phyloP scores from a whole-genome alignment of 2,113 vertebrate species.

The Cranoglanis bouderius region DNA sequence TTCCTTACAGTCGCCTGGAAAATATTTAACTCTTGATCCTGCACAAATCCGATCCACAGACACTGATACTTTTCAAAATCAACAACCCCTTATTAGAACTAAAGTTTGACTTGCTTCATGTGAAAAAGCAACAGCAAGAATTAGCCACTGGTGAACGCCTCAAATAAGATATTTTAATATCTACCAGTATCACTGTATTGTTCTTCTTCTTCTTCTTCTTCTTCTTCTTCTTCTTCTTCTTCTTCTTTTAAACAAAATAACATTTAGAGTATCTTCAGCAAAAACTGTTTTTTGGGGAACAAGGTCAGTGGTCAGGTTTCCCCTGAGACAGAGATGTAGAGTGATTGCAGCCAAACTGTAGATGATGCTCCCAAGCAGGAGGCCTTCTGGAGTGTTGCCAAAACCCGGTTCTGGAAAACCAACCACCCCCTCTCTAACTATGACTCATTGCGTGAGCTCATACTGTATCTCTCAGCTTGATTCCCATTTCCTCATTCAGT shows the following conservation, averaged over 20 bases:
- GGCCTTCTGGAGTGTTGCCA: conserved; percentile 72
- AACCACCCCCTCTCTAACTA: conserved; percentile 51
- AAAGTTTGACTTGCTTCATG: conserved; percentile 8
- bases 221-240: background rate
- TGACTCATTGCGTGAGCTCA: conserved; percentile 48
- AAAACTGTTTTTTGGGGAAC: background rate
- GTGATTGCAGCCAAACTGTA: conserved; percentile 50
- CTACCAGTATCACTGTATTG: background rate
- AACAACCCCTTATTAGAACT: background rate
- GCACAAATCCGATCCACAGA: conserved; percentile 12
- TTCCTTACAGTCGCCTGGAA: conserved; percentile 23
- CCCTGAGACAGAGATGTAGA: background rate
- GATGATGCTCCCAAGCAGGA: conserved; percentile 62
- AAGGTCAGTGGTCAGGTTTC: conserved; percentile 7
- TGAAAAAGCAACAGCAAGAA: background rate
- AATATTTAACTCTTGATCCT: conserved; percentile 37
- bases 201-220: background rate
- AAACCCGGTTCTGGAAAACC: conserved; percentile 60
- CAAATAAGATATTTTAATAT: background rate
- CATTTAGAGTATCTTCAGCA: background rate
- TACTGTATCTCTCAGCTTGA: conserved; percentile 56
- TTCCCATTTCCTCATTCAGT: conserved; percentile 41
- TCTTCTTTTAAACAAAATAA: background rate
- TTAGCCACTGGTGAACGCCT: background rate
- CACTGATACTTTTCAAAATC: background rate